Percentiles rank a stretch among this genome's conserved stretches.
Evolutionary conservation across 2,797 vertebrate genomes (phyloP).

Genomic region (Pipistrellus pygmaeus): DNA sequence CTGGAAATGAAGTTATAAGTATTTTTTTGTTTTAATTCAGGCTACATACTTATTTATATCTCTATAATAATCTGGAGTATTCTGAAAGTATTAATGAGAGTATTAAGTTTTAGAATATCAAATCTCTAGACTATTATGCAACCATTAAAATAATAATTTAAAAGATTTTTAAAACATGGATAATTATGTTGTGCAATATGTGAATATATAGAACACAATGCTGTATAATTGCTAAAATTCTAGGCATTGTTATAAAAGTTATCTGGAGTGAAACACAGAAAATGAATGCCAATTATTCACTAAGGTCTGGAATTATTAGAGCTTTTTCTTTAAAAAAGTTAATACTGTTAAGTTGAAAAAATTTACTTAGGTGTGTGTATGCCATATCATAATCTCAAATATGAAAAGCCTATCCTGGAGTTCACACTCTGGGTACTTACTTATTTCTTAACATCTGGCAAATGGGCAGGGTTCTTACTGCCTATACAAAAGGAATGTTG

Average conservation of each 20-base stretch:
- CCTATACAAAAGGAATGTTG: not conserved
- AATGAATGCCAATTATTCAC: not conserved
- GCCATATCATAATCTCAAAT: not conserved
- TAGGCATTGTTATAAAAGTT: not conserved
- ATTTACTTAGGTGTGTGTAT: not conserved
- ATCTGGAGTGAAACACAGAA: not conserved
- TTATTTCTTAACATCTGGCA: not conserved
- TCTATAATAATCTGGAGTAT: not conserved
- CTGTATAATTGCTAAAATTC: not conserved
- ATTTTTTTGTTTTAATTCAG: not conserved
- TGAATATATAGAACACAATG: not conserved
- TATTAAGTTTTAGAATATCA: conserved; percentile 40
- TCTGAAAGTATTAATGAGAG: not conserved
- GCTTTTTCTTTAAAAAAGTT: not conserved
- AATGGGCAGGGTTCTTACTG: not conserved
- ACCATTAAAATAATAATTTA: conserved; percentile 9
- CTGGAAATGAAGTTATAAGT: conserved; percentile 6
- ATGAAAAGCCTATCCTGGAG: not conserved
- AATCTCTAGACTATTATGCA: not conserved
- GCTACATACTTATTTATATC: not conserved
- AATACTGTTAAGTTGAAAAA: not conserved
- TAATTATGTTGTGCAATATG: not conserved
- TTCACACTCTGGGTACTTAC: not conserved
- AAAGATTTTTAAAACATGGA: not conserved
- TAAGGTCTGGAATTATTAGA: not conserved